A percentile compares a stretch with the other conserved stretches of the same genome.
Conservation (phyloP, 2,888 invertebrate species). For the Hirtodrosophila histrioides region DNA sequence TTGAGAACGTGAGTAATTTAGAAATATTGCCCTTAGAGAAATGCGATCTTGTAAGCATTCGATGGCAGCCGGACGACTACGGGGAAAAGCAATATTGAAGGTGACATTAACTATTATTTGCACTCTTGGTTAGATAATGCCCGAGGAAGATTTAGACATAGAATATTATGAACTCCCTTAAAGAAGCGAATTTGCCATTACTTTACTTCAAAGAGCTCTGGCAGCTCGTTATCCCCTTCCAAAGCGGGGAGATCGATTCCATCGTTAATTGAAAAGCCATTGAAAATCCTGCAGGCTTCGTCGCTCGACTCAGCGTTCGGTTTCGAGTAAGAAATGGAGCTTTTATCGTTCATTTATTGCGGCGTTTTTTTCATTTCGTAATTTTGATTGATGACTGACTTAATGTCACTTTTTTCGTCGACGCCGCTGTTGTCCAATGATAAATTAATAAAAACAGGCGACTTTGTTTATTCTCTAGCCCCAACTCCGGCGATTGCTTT, state of each 20-base stretch:
- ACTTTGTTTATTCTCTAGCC: conserved; percentile 52
- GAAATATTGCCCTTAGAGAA: too few species aligned
- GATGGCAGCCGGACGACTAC: too few species aligned
- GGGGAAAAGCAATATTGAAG: too few species aligned
- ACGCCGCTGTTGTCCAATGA: conserved; percentile 61
- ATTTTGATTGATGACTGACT: conserved; percentile 83
- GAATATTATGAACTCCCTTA: too few species aligned
- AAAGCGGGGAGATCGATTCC: not conserved
- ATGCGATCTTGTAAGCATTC: too few species aligned
- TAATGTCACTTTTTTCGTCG: conserved; percentile 69
- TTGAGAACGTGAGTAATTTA: too few species aligned
- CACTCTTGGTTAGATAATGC: too few species aligned
- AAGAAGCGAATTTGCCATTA: not conserved
- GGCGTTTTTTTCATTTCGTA: conserved; percentile 78
- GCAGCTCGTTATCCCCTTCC: not conserved
- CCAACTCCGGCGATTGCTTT: conserved; percentile 23
- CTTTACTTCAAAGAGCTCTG: not conserved
- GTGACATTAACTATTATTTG: too few species aligned
- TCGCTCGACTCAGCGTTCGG: conserved; percentile 12
- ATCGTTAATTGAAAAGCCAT: conserved; percentile 49
- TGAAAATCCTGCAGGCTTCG: conserved; percentile 33
- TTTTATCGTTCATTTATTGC: conserved; percentile 82
- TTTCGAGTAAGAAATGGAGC: conserved; percentile 61
- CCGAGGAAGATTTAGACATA: not conserved
- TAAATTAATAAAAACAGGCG: conserved; percentile 79